A percentile compares a stretch with the other conserved stretches of the same genome.
These are phyloP conservation scores for Orius insidiosus DNA, from an alignment of 1,140 invertebrate species.

Conservation along the genomic window DNA sequence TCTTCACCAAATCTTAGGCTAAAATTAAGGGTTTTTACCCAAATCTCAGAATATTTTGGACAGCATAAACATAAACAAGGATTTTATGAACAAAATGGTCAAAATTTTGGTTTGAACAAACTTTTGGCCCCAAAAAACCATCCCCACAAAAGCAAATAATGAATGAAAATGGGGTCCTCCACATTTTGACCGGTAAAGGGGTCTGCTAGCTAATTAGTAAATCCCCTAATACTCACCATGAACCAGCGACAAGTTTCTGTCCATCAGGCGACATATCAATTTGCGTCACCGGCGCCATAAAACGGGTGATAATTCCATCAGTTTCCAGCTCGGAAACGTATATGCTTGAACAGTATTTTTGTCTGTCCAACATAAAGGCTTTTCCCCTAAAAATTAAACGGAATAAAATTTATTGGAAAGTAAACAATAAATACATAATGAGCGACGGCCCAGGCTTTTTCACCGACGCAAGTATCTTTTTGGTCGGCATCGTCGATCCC, in stretches of 20 bases:
- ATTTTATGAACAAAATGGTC: too few species aligned
- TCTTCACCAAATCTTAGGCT: too few species aligned
- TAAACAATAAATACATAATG: slow-evolving; percentile 31
- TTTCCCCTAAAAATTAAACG: slow-evolving; percentile 34
- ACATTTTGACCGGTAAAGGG: too few species aligned
- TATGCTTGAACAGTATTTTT: slow-evolving; percentile 71
- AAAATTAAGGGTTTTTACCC: too few species aligned
- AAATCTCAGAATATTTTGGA: too few species aligned
- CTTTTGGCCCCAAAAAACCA: too few species aligned
- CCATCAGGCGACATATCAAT: slow-evolving; percentile 41
- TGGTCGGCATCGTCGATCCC: slow-evolving; percentile 76
- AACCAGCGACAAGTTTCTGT: slow-evolving; percentile 38
- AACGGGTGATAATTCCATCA: slow-evolving; percentile 71
- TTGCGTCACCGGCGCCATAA: slow-evolving; percentile 67
- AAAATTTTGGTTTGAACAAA: too few species aligned
- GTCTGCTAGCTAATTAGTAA: too few species aligned
- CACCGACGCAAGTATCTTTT: slow-evolving; percentile 62
- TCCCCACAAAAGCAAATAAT: too few species aligned
- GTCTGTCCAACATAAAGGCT: slow-evolving; percentile 63
- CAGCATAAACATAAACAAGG: too few species aligned
- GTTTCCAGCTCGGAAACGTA: slow-evolving; percentile 59
- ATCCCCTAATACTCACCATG: slow-evolving; percentile 29
- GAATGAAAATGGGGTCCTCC: too few species aligned
- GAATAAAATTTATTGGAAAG: background rate
- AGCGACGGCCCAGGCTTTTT: slow-evolving; percentile 47